These are phyloP conservation scores for Hirudo medicinalis DNA, from an alignment of 1,140 invertebrate genomes.

Conservation along the genomic window DNA sequence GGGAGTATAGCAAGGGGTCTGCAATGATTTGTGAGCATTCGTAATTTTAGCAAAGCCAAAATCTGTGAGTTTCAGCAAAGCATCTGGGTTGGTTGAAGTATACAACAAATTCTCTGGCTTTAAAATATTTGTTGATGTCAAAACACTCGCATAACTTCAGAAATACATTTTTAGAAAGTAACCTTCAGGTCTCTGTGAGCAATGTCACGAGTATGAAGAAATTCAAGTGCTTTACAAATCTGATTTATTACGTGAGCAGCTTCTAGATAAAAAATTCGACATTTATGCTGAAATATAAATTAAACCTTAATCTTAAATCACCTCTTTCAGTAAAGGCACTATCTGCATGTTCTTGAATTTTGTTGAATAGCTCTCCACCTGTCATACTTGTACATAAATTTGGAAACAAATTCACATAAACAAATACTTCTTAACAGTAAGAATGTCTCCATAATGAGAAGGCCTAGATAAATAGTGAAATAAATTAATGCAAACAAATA, in stretches of 20 bases:
- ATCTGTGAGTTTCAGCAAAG: slow-evolving; percentile 85
- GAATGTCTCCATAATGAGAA: too few relatives aligned
- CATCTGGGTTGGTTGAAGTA: slow-evolving; percentile 42
- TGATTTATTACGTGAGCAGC: slow-evolving; percentile 85
- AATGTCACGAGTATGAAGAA: slow-evolving; percentile 85
- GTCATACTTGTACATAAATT: slow-evolving; percentile 62
- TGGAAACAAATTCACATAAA: not conserved
- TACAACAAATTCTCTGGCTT: slow-evolving; percentile 50
- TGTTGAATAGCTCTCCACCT: slow-evolving; percentile 86
- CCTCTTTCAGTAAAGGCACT: slow-evolving; percentile 86
- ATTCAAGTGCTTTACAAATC: slow-evolving; percentile 86
- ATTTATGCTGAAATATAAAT: not conserved
- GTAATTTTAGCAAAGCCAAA: slow-evolving; percentile 98
- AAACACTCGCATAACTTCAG: too few relatives aligned
- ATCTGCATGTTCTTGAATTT: slow-evolving; percentile 84
- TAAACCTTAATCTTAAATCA: slow-evolving; percentile 33
- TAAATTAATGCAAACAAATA: not conserved
- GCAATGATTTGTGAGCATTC: slow-evolving; percentile 62
- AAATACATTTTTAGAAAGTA: not conserved
- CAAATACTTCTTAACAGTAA: not conserved
- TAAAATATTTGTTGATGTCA: slow-evolving; percentile 22
- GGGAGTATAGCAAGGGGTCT: slow-evolving; percentile 92
- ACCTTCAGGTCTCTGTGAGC: slow-evolving; percentile 88
- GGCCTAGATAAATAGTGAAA: not conserved
- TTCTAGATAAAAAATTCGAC: slow-evolving; percentile 45